These are phyloP conservation scores for Hypanus sabinus DNA, from an alignment of 2,113 vertebrate species.

Conservation along the genomic window DNA sequence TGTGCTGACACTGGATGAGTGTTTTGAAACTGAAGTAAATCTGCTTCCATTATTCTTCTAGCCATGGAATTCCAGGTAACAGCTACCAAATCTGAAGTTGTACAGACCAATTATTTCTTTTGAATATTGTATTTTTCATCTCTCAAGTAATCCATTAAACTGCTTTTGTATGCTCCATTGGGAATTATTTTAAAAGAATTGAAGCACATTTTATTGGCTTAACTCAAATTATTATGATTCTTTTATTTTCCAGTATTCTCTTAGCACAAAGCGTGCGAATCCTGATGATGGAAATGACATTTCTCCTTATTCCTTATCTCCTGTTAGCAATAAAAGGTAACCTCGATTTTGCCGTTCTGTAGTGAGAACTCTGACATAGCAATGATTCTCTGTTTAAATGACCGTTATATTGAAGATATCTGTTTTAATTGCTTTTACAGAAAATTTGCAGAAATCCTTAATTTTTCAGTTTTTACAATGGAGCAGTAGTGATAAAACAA, in stretches of 20 bases:
- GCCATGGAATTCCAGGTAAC: no score
- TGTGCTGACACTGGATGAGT: no score
- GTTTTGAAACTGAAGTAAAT: no score
- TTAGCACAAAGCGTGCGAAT: constrained; percentile 82
- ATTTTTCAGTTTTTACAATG: not conserved
- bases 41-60: no score
- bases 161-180: not conserved
- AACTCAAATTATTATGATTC: not conserved
- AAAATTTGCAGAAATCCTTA: not conserved
- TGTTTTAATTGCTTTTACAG: not conserved
- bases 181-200: not conserved
- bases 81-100: not conserved
- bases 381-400: not conserved
- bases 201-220: not conserved
- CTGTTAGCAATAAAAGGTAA: constrained; percentile 97
- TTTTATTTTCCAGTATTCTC: constrained; percentile 71
- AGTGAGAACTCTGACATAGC: not conserved
- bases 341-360: not conserved
- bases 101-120: not conserved
- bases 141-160: not conserved
- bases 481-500: no score
- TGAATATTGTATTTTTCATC: not conserved
- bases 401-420: not conserved
- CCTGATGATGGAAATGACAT: constrained; percentile 89
- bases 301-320: constrained; percentile 90